Conservation (phyloP, 2,797 vertebrate species). For the Scolopax bukidnonensis region DNA sequence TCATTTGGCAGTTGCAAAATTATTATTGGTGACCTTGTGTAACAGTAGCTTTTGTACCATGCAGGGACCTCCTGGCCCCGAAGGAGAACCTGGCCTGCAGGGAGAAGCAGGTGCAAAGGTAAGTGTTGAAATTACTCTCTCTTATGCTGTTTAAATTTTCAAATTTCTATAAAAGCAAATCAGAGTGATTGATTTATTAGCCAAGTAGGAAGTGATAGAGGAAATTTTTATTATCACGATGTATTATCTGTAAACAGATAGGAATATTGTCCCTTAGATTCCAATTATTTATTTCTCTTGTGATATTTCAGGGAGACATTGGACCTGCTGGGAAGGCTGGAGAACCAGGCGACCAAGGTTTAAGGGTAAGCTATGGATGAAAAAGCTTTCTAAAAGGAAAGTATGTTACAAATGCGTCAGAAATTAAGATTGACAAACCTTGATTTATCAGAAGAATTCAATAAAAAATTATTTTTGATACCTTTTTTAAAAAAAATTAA, state of each 20-base stretch:
- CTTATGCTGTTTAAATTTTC: neutral
- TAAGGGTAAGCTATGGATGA: slow-evolving; percentile 83
- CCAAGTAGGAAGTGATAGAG: neutral
- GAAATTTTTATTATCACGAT: neutral
- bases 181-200: neutral
- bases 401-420: neutral
- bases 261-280: neutral
- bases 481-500: neutral
- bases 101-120: slow-evolving; percentile 92
- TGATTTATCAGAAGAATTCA: neutral
- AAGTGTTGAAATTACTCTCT: slow-evolving; percentile 26
- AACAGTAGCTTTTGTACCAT: neutral
- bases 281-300: neutral
- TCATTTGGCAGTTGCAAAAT: neutral
- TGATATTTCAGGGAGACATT: slow-evolving; percentile 86
- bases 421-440: neutral
- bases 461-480: neutral
- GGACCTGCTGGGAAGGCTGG: slow-evolving; percentile 86
- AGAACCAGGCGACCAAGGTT: slow-evolving; percentile 87
- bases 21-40: neutral
- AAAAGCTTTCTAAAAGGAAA: neutral
- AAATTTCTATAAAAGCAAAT: neutral
- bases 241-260: neutral
- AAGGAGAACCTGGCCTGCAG: slow-evolving; percentile 87
- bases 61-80: slow-evolving; percentile 88